Evolutionary conservation across 2,888 invertebrate genomes (phyloP), one percentile per base, ranked within the genome.

Genomic region (Drosophila yooni): DNA sequence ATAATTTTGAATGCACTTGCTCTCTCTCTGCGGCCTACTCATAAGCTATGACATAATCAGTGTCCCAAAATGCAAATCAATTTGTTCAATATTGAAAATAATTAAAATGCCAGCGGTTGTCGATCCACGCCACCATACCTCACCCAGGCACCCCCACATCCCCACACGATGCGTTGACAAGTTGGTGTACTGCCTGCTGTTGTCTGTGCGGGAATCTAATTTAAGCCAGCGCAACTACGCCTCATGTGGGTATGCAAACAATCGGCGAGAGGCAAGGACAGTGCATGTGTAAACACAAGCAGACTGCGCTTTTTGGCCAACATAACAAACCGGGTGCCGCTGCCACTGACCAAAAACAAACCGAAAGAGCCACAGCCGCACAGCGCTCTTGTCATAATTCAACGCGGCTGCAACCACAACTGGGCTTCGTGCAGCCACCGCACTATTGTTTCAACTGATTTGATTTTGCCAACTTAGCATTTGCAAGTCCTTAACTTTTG

Each of bases 21-120:
- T 11, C 40, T 38, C 54, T 36, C n/a, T 25, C 36, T 34, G 36
- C 33, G 34, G 48, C 52, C 56, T 52, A 76, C 63, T 72, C 62
- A 71, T 71, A 70, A 72, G 79, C 81, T 66, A 72, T 70, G 77
- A 81, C 84, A 90, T 89, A 89, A 88, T 89, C 88, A 86, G 80
- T 79, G 75, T 69, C 71, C 85, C 80, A 89, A 89, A 89, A 88
- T 88, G 87, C 84, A 91, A 91, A 89, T 90, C 82, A 91, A 89
- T 91, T 91, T 86, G 87, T 84, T 87, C 84, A 88, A 90, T 91
- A 91, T 89, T 90, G 87, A 84, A 90, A 89, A 91, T 89, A 89
- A 89, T 89, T 89, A 90, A 91, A 89, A 88, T 83, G 86, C 88
- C 80, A 82, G 74, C 88, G 77, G 77, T 53, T 68, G 73, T 70